Evolutionary conservation across 2,888 invertebrate species (phyloP), one percentile per base, ranked within the genome.

Genomic region (Aporophyla nigra): DNA sequence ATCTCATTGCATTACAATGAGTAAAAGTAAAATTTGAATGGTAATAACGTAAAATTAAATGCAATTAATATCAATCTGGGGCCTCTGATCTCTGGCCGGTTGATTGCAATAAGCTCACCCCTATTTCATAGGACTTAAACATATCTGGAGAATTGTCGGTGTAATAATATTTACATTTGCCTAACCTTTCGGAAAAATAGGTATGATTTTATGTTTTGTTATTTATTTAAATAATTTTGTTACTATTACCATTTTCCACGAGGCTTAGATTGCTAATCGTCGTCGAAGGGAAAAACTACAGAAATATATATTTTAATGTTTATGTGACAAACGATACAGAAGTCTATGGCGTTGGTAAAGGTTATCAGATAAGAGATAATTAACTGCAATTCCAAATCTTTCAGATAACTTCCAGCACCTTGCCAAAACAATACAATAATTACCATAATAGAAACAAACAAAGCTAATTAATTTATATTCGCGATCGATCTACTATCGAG

Each of bases 381-480:
- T 58, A 72, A 71, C 72, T 46, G 24, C 19, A 63, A 43, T 58
- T 3, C 16, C 46, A 63, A 77, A 79, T 79, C 33, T 82, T 82
- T 71, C 77, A 77, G 61, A 19, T 53, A 65, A 74, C 63, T 73
- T 78, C 56, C 46, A 82, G 53, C 59, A 78, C 73, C 68, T 66
- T 82, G 53, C 82, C 69, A 61, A 76, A 82, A 82, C 83, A 82
- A 78, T 78, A 73, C 82, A 68, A 56, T 66, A 73, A 82, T 82
- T 81, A 81, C 19, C 81, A 81, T 81, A 81, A 87, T 87, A 80
- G 76, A 87, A 87, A 87, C 86, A 87, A 87, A 87, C 87, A 87
- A 69, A 76, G 74, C 74, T 84, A 87, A 87, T 87, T 82, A 86
- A 87, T 87, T 77, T 78, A 85, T 82, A 85, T 75, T 76, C 73